Evolutionary conservation across 2,797 vertebrate species (phyloP).

Genomic region (Enteromius radiatus): DNA sequence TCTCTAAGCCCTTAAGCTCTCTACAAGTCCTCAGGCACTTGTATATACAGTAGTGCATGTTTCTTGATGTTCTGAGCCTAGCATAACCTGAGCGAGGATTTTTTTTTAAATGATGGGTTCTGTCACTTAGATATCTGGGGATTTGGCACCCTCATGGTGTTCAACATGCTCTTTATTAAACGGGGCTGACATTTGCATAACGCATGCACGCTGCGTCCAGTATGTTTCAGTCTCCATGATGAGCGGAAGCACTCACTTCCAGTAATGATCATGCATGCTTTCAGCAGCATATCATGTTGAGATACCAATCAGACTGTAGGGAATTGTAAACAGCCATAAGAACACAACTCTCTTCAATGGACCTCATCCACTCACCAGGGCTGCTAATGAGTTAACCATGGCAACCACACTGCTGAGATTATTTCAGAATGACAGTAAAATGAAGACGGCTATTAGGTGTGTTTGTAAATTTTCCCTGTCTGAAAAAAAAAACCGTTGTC

Average conservation of each 20-base stretch:
- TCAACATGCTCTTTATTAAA: background rate
- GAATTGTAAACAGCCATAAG: constrained; percentile 15
- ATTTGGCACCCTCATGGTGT: background rate
- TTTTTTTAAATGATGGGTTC: constrained; percentile 19
- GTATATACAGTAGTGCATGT: constrained; percentile 12
- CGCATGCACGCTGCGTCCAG: background rate
- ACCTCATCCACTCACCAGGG: constrained; percentile 12
- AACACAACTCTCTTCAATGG: constrained; percentile 9
- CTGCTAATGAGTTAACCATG: constrained; percentile 36
- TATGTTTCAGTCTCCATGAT: constrained; percentile 3
- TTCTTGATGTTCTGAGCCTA: constrained; percentile 27
- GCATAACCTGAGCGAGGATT: constrained; percentile 3
- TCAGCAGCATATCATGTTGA: constrained; percentile 7
- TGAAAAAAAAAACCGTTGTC: constrained; percentile 68
- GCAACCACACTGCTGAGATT: constrained; percentile 10
- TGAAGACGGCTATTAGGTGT: constrained; percentile 10
- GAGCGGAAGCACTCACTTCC: constrained; percentile 5
- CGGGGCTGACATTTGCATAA: background rate
- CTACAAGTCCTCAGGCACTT: constrained; percentile 23
- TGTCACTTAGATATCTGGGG: constrained; percentile 12
- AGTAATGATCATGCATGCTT: constrained; percentile 33
- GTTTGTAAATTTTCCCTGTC: constrained; percentile 34
- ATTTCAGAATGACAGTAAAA: constrained; percentile 27
- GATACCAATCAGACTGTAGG: constrained; percentile 16
- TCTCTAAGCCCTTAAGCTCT: constrained; percentile 35